Evolutionary conservation across 2,797 vertebrate species (phyloP).

Genomic region (Salmo trutta): DNA sequence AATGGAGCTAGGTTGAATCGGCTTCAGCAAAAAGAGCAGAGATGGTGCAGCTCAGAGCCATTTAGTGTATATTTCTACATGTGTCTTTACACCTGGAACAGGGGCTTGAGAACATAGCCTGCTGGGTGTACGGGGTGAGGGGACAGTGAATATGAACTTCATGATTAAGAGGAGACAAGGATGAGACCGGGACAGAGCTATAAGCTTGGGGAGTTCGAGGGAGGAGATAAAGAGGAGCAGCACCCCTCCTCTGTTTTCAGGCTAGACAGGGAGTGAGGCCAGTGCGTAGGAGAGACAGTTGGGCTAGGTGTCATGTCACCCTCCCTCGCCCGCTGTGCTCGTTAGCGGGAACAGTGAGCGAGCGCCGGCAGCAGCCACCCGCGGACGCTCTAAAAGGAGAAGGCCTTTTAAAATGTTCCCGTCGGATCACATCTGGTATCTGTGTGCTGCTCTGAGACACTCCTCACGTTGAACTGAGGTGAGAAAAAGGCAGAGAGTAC

Average conservation of each 20-base stretch:
- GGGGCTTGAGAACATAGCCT: neutral
- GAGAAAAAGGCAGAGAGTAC: neutral
- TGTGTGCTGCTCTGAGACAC: neutral
- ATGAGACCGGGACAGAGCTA: neutral
- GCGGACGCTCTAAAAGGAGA: neutral
- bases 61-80: neutral
- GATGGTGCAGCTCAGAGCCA: neutral
- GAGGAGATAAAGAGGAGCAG: neutral
- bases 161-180: conserved; percentile 7
- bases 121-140: no score
- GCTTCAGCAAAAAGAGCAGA: neutral
- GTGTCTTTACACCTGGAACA: neutral
- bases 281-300: conserved; percentile 3
- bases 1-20: neutral
- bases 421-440: no score
- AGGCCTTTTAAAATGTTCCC: no score
- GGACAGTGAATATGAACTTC: conserved; percentile 17
- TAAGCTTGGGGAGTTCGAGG: neutral
- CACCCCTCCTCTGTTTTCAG: neutral
- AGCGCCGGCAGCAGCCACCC: neutral
- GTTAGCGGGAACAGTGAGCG: conserved; percentile 38
- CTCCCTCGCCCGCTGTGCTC: conserved; percentile 35
- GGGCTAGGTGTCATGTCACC: neutral
- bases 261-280: neutral
- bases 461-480: neutral